Base-by-base conservation (phyloP, 1,140 invertebrate species). In the Hestina assimilis region DNA sequence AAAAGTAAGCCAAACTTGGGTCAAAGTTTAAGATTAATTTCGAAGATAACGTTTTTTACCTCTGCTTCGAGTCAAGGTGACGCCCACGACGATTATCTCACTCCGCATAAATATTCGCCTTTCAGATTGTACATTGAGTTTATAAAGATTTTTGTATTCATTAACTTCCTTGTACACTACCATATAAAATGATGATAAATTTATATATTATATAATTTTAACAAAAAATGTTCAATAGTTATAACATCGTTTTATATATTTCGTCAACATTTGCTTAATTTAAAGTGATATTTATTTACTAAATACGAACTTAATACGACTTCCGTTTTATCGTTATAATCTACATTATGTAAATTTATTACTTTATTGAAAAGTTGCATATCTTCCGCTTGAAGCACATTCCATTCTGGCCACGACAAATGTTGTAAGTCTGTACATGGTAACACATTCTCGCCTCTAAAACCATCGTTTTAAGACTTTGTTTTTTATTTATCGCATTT, bases 81-180 rank as follows among this genome's bases (percentile, higher is more conserved):
- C 67, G 67, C 67, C 70, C 62, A 67, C 63, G 40, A 55, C 52
- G 47, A 59, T 64, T 64, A 56, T 60, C 46, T 54, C 45, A 47
- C 15, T 33, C 46, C 48, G 47, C 42, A 59, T 52, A 52, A 59
- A 59, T 33, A 50, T 58, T 51, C 38, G 26, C 6, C 14, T 50
- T 52, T 59, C 29, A 46, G 41, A 45, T 38, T 41, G 31, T 33
- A 48, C 35, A 11, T 15, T 11, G 46, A 11, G 9, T 31, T 9
- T 48, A 33, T 33, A 11, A 17, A 42, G 17, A 52, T 4, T 14
- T 23, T 26, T 17, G 41, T 26, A 33, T 31, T 53, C 28, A 23
- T 43, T 43, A 33, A 35, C 12, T 54, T 54, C 51, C 21, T 54
- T 45, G 19, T 54, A 43, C 40, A 33, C 7, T 14, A 2, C 14